Evolutionary conservation across 2,113 vertebrate species (phyloP).

Genomic region (Bos taurus): DNA sequence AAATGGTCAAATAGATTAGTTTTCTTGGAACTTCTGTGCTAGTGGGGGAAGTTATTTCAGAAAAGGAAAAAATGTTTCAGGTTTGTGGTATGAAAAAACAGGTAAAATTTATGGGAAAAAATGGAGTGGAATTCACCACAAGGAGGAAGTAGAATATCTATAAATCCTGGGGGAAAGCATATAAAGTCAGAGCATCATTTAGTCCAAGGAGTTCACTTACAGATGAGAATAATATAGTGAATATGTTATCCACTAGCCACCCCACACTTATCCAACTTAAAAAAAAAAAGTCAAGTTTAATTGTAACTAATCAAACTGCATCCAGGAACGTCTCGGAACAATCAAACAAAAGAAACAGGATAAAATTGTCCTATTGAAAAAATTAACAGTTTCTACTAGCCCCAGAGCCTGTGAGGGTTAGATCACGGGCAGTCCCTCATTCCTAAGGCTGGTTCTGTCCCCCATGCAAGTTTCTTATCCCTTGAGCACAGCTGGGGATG

Average conservation of each 20-base stretch:
- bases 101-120: neutral
- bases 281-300: neutral
- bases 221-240: neutral
- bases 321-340: neutral
- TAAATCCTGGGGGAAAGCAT: neutral
- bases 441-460: neutral
- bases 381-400: neutral
- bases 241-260: neutral
- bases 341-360: neutral
- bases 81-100: neutral
- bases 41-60: neutral
- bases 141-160: neutral
- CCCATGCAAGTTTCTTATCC: neutral
- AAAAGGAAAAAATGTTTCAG: neutral
- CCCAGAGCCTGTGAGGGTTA: neutral
- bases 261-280: neutral
- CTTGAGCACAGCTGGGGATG: neutral
- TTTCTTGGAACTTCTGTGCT: neutral
- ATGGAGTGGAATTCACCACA: neutral
- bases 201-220: neutral
- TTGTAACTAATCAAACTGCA: neutral
- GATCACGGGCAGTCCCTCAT: neutral
- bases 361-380: constrained; percentile 47
- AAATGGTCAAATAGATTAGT: neutral
- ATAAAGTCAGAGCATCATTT: neutral